Evolutionary conservation across 2,113 vertebrate genomes (phyloP), one percentile per base, ranked within the genome.

Genomic region (Lagopus muta): DNA sequence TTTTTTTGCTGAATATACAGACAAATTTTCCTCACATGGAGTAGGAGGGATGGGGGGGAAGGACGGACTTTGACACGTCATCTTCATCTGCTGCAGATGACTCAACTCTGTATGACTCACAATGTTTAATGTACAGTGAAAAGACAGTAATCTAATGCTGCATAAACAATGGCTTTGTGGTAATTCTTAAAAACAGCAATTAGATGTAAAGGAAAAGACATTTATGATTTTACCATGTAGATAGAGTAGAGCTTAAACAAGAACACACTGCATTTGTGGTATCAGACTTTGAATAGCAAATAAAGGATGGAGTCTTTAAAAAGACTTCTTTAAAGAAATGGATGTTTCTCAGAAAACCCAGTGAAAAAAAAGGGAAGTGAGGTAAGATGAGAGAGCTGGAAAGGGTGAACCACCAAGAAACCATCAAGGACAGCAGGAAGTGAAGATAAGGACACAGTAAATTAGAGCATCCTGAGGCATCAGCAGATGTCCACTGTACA

Each of bases 31-130:
- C 50, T 60, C 42, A 67, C 60, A 52, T 50, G 15, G 42, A 0
- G 6, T 83, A 74, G 88, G 80, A 93, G 32, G 34, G 32, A 52
- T 57, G 62, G 62, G 36, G 36, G 65, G 79, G 32, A 90, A 90
- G 34, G 57, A 86, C 57, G 40, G 28, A 65, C 57, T 72, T 65
- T 4, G 2, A 74, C 80, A 82, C 45, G 61, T 25, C 79, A 88
- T 74, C 67, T 64, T 93, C 60, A 80, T 81, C 89, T 92, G 91
- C 86, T 91, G 85, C 40, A 78, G 62, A 67, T 95, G 93, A 97
- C 65, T 95, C 93, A 96, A 91, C 21, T 75, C 72, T 20, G 72
- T 11, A 52, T 96, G 95, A 97, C 82, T 94, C 96, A 97, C 69
- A 81, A 75, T 93, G 77, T 94, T 96, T 92, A 91, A 94, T 3